These are phyloP conservation scores for Temnothorax curvispinosus DNA, from an alignment of 1,140 invertebrate species.

Conservation along the genomic window DNA sequence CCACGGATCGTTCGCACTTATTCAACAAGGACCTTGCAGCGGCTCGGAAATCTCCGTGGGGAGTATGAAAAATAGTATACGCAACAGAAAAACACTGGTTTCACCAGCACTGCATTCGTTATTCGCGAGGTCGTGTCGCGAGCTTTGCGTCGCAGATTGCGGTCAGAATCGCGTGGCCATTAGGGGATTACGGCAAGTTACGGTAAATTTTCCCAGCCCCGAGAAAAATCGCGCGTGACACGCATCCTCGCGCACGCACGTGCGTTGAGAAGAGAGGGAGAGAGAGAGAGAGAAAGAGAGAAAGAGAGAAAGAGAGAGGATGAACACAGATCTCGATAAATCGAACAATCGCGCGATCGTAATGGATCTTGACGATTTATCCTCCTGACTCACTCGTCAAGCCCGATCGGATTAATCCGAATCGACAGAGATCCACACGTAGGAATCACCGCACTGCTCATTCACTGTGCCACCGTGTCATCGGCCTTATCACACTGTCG, in stretches of 20 bases:
- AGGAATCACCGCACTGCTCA: slow-evolving; percentile 6
- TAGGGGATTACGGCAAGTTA: neutral
- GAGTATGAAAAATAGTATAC: neutral
- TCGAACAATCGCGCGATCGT: neutral
- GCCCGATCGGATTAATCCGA: neutral
- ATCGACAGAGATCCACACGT: neutral
- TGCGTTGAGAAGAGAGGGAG: neutral
- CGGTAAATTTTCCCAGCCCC: neutral
- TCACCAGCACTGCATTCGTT: slow-evolving; percentile 11
- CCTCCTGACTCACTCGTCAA: slow-evolving; percentile 28
- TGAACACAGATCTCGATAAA: neutral
- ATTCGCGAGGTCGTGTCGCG: neutral
- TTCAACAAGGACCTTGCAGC: neutral
- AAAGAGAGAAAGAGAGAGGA: neutral
- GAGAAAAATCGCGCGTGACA: slow-evolving; percentile 31
- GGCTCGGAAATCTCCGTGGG: neutral
- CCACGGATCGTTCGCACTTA: neutral
- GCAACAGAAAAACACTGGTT: neutral
- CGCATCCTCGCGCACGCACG: slow-evolving; percentile 38
- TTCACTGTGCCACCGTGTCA: slow-evolving; percentile 54
- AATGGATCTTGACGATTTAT: neutral
- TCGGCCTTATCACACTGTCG: slow-evolving; percentile 9
- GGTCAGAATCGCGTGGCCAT: neutral
- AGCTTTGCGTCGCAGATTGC: slow-evolving; percentile 40
- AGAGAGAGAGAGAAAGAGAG: neutral